Base-by-base conservation (phyloP, 1,140 invertebrate species). In the Drosophila sucinea region DNA sequence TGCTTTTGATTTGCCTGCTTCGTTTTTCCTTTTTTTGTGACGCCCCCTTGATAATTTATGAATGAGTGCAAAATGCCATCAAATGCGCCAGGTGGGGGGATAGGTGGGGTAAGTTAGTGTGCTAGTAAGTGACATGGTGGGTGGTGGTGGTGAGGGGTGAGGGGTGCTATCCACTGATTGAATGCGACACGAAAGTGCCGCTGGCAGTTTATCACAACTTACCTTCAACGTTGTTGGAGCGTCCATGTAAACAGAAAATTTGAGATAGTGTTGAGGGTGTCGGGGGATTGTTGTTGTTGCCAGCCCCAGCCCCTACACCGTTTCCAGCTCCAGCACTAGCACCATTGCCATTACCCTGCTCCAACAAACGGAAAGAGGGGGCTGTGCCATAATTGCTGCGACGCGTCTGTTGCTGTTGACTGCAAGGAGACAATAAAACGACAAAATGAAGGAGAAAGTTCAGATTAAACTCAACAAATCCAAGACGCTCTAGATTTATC, bases 161-260 rank as follows among this genome's bases (percentile, higher is more conserved):
- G 8, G 44, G 44, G 44, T 51, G 40, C 23, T 27, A 51, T 71
- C 58, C 67, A 60, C 74, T 82, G 82, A 86, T 87, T 86, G 82
- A 87, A 86, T 82, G 71, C 79, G 82, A 86, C 82, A 85, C 83
- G 82, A 81, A 79, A 86, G 67, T 81, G 72, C 63, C 67, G 60
- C 41, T 69, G 81, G 27, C 23, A 8, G 23, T 6, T 38, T 54
- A 55, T 32, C 7, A 41, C 60, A 17, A 54, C 40, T 30, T 69
- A 87, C 83, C 77, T 83, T 89, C 84, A 6, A 87, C 35, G 56
- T 86, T 86, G 69, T 89, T 83, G 32, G 83, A 87, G n/a, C 83
- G 83, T 17, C 83, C 83, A 63, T 87, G 84, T 72, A 87, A 84
- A 77, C 83, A 87, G 75, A 89, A 89, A 73, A 89, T 87, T 87